Base-by-base conservation (phyloP, 2,113 vertebrate species). In the Gavia stellata region DNA sequence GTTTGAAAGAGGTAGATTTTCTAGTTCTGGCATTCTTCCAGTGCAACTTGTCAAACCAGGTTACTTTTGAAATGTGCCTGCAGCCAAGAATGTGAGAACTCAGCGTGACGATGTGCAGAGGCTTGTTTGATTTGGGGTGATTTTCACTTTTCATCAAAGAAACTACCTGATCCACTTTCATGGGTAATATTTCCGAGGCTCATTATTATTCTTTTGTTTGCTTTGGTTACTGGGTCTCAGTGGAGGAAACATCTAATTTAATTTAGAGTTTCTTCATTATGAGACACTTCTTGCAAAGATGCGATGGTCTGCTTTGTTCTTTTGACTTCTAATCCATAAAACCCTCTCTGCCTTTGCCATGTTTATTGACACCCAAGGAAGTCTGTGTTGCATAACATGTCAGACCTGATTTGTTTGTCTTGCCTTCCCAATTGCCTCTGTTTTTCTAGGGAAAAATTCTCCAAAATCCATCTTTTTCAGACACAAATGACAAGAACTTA, bases 121-220 rank as follows among this genome's bases (percentile, higher is more conserved):
- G 97, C 98, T 98, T 98, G 98, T 98, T 98, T 96, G 96, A 98
- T 97, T 97, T 94, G 45, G 94, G 75, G 55, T 96, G 96, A 96
- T 96, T 98, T 98, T 98, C 94, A 96, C 97, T 98, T 98, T 98
- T 97, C 97, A 96, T 98, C 98, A 98, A 97, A 98, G 95, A 89
- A 97, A 95, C 70, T 90, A 96, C 81, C 96, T 96, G 97, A 98
- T 97, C 92, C 81, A 97, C 95, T 95, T 80, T 86, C 92, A 92
- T 81, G 86, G 95, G 96, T 95, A 97, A 87, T 88, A 95, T 90
- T 97, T 98, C 92, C 26, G 26, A 91, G 86, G 81, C 87, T 97
- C 71, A 72, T 98, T 97, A 94, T 94, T 94, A 91, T 91, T 96
- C 75, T 91, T 91, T 87, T 98, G 92, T 98, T 98, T 98, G 97